phyloP scores from a whole-genome alignment of 2,797 vertebrate species.

The Enteromius anoplus region DNA sequence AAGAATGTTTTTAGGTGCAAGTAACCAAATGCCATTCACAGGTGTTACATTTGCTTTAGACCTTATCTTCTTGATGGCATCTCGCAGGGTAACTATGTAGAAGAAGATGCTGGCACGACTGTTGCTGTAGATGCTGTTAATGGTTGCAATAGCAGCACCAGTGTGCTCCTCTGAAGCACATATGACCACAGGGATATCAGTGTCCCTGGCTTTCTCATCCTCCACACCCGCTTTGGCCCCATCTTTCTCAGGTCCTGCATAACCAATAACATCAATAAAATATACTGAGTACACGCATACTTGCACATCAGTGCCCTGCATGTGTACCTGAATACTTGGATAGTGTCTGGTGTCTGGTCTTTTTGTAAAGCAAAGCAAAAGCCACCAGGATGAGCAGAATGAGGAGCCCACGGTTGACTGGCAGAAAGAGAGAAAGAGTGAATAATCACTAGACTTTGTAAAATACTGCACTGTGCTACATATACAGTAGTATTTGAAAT shows the following conservation, averaged over 20 bases:
- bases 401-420: slow-evolving; percentile 90
- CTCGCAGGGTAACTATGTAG: slow-evolving; percentile 89
- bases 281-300: background rate
- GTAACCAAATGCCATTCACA: background rate
- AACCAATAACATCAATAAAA: background rate
- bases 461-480: background rate
- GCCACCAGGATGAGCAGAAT: slow-evolving; percentile 85
- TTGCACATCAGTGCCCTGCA: background rate
- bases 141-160: slow-evolving; percentile 88
- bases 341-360: slow-evolving; percentile 72
- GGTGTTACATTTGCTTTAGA: background rate
- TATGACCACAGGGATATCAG: slow-evolving; percentile 87
- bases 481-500: background rate
- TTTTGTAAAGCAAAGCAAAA: slow-evolving; percentile 85
- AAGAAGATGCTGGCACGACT: slow-evolving; percentile 86
- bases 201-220: slow-evolving; percentile 59
- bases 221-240: background rate
- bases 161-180: slow-evolving; percentile 88
- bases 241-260: slow-evolving; percentile 60
- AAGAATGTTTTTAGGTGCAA: background rate
- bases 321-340: slow-evolving; percentile 74
- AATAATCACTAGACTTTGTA: background rate
- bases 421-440: slow-evolving; percentile 44
- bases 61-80: slow-evolving; percentile 81
- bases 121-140: slow-evolving; percentile 93